Evolutionary conservation across 2,888 invertebrate species (phyloP), one percentile per base, ranked within the genome.

Genomic region (Mythimna albipuncta): DNA sequence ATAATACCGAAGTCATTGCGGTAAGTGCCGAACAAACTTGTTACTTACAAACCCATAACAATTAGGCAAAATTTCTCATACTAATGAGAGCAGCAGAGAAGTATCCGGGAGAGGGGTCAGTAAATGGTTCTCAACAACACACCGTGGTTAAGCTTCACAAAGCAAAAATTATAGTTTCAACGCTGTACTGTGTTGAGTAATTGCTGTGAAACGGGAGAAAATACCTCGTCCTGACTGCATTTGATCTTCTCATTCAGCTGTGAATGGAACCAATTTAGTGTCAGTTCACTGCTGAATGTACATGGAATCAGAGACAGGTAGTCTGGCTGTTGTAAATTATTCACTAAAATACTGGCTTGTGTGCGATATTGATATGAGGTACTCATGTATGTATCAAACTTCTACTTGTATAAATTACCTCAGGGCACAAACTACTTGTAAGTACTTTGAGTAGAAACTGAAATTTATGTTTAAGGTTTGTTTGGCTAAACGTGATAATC

Each of bases 181-280:
- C 82, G 77, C 79, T 81, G 82, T 82, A 79, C 84, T 72, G 82
- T 77, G 79, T 67, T 69, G 75, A 81, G 81, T 82, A 83, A 85
- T 89, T 85, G 83, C 82, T 73, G 50, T 83, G 75, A 79, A 87
- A 87, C 75, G 81, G 71, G 73, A 73, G 78, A 82, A 85, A 85
- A 84, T 83, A 77, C 79, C 79, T 72, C 73, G 77, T 75, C 66
- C 74, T 85, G 83, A 86, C 85, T 87, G 83, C 85, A 87, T 89
- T 89, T 86, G 86, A 89, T 88, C 87, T 87, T 76, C 87, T 85
- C 88, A 81, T 90, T 89, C 88, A 87, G 66, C 66, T 64, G 77
- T 89, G 89, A 91, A 91, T 91, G 80, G 87, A 68, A 82, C 84
- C 89, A 90, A 90, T 89, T 89, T 89, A 84, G 78, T 79, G 84